phyloP scores from a whole-genome alignment of 2,113 vertebrate species.

The Albula goreensis region DNA sequence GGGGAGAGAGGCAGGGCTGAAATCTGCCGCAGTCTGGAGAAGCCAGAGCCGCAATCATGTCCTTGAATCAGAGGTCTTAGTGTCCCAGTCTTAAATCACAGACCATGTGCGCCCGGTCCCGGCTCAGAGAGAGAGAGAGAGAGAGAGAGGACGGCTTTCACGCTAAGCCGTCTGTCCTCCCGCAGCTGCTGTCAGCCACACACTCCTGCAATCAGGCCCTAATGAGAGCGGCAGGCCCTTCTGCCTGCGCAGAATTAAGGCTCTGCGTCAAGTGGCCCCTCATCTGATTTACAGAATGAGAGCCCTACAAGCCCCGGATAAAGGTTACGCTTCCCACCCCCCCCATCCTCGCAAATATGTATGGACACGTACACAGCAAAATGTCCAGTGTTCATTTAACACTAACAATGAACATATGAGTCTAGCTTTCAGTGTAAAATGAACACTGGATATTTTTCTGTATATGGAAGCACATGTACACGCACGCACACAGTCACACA shows the following conservation, averaged over 20 bases:
- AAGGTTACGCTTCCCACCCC: not conserved
- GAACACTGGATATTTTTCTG: no score
- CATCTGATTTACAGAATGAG: conserved; percentile 10
- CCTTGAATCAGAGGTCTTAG: not conserved
- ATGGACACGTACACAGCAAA: no score
- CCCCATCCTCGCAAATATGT: no score
- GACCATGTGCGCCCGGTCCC: not conserved
- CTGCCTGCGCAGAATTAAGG: not conserved
- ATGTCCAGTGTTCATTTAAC: no score
- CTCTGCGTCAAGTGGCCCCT: conserved; percentile 6
- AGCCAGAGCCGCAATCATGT: not conserved
- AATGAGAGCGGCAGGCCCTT: not conserved
- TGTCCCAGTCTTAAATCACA: not conserved
- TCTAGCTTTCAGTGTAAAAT: no score
- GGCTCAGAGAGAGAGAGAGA: not conserved
- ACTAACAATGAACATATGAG: no score
- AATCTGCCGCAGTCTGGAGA: not conserved
- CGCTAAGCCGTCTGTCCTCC: no score
- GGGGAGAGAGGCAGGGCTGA: no score
- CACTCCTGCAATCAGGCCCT: conserved; percentile 9
- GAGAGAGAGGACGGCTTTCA: no score
- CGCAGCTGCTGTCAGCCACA: not conserved
- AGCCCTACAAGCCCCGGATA: not conserved
- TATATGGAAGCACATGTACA: no score
- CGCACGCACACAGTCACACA: not conserved